Evolutionary conservation across 2,797 vertebrate genomes (phyloP), one percentile per base, ranked within the genome.

Genomic region (Coendou prehensilis): DNA sequence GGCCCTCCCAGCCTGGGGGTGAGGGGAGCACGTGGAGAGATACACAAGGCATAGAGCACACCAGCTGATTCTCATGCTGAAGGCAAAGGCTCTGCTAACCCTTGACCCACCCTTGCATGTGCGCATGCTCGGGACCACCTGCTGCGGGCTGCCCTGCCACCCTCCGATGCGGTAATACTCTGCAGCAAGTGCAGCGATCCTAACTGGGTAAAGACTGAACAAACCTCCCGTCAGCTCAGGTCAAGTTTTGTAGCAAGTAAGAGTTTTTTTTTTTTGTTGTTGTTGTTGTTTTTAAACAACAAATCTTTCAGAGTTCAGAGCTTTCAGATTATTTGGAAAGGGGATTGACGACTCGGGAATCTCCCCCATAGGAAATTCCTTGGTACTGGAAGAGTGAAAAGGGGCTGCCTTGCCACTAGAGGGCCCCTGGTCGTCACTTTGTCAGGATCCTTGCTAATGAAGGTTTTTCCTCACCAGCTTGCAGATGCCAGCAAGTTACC

Each of bases 401-500:
- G 69, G 20, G 63, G 59, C 6, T 87, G 69, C 33, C 30, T 80
- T 45, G 95, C 98, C 98, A 91, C 98, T 96, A 98, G 98, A 97
- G 98, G 98, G 97, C 97, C 8, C 61, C 96, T 87, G 59, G 9
- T 67, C 41, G 85, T 76, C 52, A 73, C 85, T 82, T 78, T 71
- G 3, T 54, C n/a, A 0, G 0, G 79, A 45, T 76, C 82, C 20
- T 95, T 82, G 82, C 93, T 97, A 92, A 98, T 37, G n/a, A 71
- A 89, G 92, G 91, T 5, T 76, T 87, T 89, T 83, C 64, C 64
- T 95, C 61, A 1, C 85, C 96, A 99, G 99, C 98, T 99, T 97
- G 98, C 98, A 94, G 99, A 99, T 97, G 98, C 99, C 85, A 99
- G 98, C 2, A 98, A 98, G 20, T 98, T 99, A 78, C 99, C 99